Base-by-base conservation (phyloP, 2,797 vertebrate genomes). In the Danio albolineatus region DNA sequence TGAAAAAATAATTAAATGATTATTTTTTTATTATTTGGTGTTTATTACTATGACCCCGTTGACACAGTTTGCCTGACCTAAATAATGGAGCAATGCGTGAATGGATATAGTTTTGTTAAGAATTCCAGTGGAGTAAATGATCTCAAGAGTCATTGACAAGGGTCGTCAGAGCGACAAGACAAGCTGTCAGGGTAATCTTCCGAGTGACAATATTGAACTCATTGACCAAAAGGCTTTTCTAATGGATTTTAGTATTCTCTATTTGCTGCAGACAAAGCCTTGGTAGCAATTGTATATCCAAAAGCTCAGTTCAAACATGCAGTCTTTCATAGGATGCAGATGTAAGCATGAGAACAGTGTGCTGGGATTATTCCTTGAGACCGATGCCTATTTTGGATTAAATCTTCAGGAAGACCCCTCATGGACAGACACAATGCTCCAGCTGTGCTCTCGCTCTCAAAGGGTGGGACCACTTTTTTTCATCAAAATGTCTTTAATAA, bases 401-500 rank as follows among this genome's bases (percentile, higher is more conserved):
- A 84, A 84, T 84, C 75, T 81, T 69, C 75, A 85, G 84, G 72
- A 84, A 85, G 80, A 87, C 84, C 86, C 86, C 84, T 84, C 72
- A 76, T 78, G 73, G 80, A 76, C 57, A 44, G 19, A 72, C 59
- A 87, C 84, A 87, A 85, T 85, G 73, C 78, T 82, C 78, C 82
- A 85, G 82, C 84, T 85, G 82, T 85, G 70, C 74, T 75, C 61
- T 36, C 28, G 67, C 60, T 74, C 51, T 49, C 38, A 17, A 85
- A 67, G 73, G 57, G 82, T 74, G 78, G 76, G 67, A 74, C 69
- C 17, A 65, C 65, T 65, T 79, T 81, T 28, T 83, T 84, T 76
- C 53, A 79, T 84, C 64, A 65, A 76, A 76, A 77, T 73, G 60
- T 82, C 60, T 82, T 74, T 85, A 85, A 86, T 74, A 75, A 83